phyloP scores from a whole-genome alignment of 2,888 invertebrate genomes.

The Hemistola chrysoprasaria region DNA sequence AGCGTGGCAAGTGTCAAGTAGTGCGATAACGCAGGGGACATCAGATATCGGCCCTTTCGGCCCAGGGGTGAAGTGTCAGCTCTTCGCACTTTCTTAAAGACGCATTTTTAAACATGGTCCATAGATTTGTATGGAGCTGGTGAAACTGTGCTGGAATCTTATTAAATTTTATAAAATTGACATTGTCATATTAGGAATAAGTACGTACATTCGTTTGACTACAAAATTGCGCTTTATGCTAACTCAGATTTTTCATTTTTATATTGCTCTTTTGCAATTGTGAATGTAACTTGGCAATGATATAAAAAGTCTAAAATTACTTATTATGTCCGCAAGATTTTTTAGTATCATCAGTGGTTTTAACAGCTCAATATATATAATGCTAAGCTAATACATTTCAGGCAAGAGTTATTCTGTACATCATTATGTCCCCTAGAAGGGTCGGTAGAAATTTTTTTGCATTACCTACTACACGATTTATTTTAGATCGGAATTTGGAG shows the following conservation, averaged over 20 bases:
- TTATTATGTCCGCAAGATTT: too few species aligned
- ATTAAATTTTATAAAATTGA: too few species aligned
- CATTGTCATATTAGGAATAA: too few species aligned
- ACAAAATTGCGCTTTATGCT: too few species aligned
- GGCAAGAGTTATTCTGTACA: slow-evolving; percentile 42
- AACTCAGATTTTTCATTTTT: too few species aligned
- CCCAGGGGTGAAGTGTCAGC: slow-evolving; percentile 62
- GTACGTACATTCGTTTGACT: too few species aligned
- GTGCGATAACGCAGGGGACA: slow-evolving; percentile 49
- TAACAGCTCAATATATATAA: slow-evolving; percentile 34
- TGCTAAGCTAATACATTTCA: slow-evolving; percentile 18
- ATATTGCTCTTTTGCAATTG: too few species aligned
- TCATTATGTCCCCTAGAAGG: slow-evolving; percentile 39
- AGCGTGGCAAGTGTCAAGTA: slow-evolving; percentile 32
- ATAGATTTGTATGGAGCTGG: slow-evolving; percentile 34
- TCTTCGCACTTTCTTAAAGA: slow-evolving; percentile 57
- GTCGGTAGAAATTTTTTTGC: slow-evolving; percentile 21
- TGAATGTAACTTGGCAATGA: too few species aligned
- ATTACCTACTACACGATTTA: too few species aligned
- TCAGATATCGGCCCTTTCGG: slow-evolving; percentile 53
- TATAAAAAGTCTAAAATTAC: too few species aligned
- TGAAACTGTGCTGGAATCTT: slow-evolving; percentile 15
- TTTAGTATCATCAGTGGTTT: slow-evolving; percentile 5
- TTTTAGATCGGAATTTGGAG: too few species aligned
- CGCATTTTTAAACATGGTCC: slow-evolving; percentile 45